Percentiles rank a stretch among this genome's conserved stretches.
phyloP scores from a whole-genome alignment of 2,113 vertebrate species.

The Chaetops frenatus region DNA sequence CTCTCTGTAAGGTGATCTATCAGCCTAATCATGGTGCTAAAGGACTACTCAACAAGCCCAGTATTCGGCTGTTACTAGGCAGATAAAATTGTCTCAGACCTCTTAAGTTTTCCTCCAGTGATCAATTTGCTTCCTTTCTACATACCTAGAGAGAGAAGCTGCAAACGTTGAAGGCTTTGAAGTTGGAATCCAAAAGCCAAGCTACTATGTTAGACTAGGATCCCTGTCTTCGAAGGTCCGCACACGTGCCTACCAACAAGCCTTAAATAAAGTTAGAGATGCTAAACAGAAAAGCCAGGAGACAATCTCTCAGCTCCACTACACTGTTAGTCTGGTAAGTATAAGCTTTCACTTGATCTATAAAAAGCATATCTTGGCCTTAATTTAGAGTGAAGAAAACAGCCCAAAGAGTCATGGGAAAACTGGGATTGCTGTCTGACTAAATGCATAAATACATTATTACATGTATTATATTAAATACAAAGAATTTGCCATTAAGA shows the following conservation, averaged over 20 bases:
- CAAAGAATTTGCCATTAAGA: not conserved
- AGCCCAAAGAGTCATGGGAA: not conserved
- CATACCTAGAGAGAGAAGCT: constrained; percentile 72
- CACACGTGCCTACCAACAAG: constrained; percentile 76
- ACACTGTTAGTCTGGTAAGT: constrained; percentile 84
- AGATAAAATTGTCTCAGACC: not conserved
- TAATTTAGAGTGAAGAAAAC: not conserved
- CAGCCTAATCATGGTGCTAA: not conserved
- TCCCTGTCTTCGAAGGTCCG: constrained; percentile 77
- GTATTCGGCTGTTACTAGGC: not conserved
- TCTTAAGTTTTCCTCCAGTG: not conserved
- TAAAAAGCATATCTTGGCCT: not conserved
- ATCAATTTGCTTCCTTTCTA: not conserved
- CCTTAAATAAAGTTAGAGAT: constrained; percentile 75
- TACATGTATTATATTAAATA: not conserved
- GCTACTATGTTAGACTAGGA: constrained; percentile 70
- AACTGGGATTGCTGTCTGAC: not conserved
- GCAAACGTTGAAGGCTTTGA: constrained; percentile 77
- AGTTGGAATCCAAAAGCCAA: constrained; percentile 48
- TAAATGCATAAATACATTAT: not conserved
- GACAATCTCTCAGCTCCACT: constrained; percentile 81
- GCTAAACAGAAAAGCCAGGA: constrained; percentile 80
- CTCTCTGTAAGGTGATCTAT: not conserved
- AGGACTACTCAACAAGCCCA: not conserved
- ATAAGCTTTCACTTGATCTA: not conserved